Conservation (phyloP, 2,888 invertebrate species). For the Ormyrus pomaceus region DNA sequence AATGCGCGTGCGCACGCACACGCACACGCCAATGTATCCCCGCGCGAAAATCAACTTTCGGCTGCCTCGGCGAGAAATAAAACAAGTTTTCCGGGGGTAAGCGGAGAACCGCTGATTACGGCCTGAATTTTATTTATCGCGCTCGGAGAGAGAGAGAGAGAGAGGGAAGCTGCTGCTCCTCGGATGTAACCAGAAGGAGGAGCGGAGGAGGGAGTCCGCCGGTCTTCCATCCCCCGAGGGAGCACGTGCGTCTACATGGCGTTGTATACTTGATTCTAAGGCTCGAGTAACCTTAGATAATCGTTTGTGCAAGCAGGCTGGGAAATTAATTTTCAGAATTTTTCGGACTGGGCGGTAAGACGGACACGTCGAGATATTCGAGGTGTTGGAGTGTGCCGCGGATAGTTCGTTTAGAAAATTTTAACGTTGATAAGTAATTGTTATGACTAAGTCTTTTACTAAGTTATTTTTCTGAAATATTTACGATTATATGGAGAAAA, state of each 20-base stretch:
- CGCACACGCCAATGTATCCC: neutral
- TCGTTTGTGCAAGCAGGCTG: slow-evolving; percentile 4
- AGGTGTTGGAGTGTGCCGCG: no score
- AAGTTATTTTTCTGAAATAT: no score
- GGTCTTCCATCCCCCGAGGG: slow-evolving; percentile 40
- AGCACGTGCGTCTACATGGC: slow-evolving; percentile 3
- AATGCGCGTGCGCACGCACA: slow-evolving; percentile 14
- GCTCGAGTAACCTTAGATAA: slow-evolving; percentile 36
- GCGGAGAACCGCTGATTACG: slow-evolving; percentile 59
- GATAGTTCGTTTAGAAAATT: no score
- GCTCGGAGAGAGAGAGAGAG: slow-evolving; percentile 16
- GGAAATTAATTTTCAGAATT: slow-evolving; percentile 49
- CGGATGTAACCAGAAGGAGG: slow-evolving; percentile 17
- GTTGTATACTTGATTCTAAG: slow-evolving; percentile 20
- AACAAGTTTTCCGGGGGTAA: slow-evolving; percentile 57
- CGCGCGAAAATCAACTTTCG: slow-evolving; percentile 9
- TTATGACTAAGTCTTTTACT: no score
- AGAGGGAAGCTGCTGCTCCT: neutral
- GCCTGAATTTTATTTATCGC: slow-evolving; percentile 58
- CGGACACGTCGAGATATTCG: no score
- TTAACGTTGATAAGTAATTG: no score
- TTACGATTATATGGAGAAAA: no score
- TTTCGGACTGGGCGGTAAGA: neutral
- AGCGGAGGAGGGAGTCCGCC: slow-evolving; percentile 25
- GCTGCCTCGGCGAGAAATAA: slow-evolving; percentile 8